These are phyloP conservation scores for Apocrypta bakeri DNA, from an alignment of 1,140 invertebrate genomes.

Conservation along the genomic window DNA sequence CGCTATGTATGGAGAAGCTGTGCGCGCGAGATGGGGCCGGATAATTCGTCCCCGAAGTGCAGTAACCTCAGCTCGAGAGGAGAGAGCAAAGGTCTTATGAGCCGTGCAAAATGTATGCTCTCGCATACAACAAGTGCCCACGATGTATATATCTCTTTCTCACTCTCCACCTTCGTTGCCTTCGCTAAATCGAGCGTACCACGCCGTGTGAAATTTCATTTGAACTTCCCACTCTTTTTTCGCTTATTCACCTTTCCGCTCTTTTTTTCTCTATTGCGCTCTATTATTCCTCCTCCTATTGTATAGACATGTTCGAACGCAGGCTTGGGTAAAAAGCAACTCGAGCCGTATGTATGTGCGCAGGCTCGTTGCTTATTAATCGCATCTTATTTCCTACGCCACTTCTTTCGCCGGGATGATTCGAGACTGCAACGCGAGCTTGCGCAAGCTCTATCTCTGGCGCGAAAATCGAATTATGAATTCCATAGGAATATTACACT, in stretches of 20 bases:
- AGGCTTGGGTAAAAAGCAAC: too few species aligned
- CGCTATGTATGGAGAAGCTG: constrained; percentile 25
- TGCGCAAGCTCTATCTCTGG: not conserved
- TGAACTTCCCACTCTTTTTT: not conserved
- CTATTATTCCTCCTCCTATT: not conserved
- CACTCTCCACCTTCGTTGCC: not conserved
- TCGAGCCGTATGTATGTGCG: not conserved
- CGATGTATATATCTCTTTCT: not conserved
- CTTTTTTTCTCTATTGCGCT: not conserved
- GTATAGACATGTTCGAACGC: too few species aligned
- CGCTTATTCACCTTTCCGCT: not conserved
- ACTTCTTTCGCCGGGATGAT: not conserved
- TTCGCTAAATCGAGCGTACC: constrained; percentile 52
- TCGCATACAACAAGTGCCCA: constrained; percentile 39
- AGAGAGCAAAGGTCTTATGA: constrained; percentile 64
- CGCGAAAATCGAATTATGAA: constrained; percentile 11
- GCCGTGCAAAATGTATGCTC: constrained; percentile 69
- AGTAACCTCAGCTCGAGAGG: constrained; percentile 65
- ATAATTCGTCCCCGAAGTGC: constrained; percentile 71
- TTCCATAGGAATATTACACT: constrained; percentile 14
- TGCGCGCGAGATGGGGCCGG: constrained; percentile 52
- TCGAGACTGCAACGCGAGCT: not conserved
- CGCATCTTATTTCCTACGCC: not conserved
- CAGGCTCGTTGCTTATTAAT: constrained; percentile 20
- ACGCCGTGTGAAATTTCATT: constrained; percentile 31